A percentile compares a stretch with the other conserved stretches of the same genome.
Conservation (phyloP, 2,113 vertebrate species). For the Chitala chitala region DNA sequence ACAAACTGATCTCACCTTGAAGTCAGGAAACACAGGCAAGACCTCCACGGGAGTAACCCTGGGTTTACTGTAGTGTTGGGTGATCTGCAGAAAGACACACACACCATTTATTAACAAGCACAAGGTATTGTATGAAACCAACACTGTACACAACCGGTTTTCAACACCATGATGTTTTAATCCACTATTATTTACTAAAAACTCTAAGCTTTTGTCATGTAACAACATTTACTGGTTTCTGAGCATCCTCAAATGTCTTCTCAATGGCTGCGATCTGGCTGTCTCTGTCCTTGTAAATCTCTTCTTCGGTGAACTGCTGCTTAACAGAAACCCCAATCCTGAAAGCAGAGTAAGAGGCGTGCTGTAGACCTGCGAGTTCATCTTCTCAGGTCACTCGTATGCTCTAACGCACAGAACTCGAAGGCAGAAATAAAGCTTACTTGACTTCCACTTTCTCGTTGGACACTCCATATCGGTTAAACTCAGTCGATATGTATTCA, state of each 20-base stretch:
- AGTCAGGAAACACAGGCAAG: constrained; percentile 85
- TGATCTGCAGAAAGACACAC: constrained; percentile 58
- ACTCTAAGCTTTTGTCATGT: no score
- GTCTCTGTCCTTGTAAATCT: constrained; percentile 93
- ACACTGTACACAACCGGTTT: neutral
- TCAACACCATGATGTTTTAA: neutral
- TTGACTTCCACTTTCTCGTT: constrained; percentile 96
- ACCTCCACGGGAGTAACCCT: constrained; percentile 85
- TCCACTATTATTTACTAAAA: no score
- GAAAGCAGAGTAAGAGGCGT: neutral
- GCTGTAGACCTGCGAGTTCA: neutral
- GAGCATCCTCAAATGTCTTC: constrained; percentile 92
- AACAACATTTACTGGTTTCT: constrained; percentile 80
- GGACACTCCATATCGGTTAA: constrained; percentile 87
- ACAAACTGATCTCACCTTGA: constrained; percentile 68
- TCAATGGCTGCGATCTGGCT: constrained; percentile 92
- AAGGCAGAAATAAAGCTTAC: constrained; percentile 55
- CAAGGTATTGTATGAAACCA: neutral
- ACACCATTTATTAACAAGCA: neutral
- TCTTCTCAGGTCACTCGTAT: neutral
- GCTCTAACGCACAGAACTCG: neutral
- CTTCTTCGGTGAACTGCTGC: constrained; percentile 92
- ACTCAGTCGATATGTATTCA: constrained; percentile 91
- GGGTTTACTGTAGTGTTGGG: constrained; percentile 87
- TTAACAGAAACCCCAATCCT: constrained; percentile 93